These are phyloP conservation scores for Parnassius glacialis DNA, from an alignment of 2,888 invertebrate genomes.

Conservation along the genomic window DNA sequence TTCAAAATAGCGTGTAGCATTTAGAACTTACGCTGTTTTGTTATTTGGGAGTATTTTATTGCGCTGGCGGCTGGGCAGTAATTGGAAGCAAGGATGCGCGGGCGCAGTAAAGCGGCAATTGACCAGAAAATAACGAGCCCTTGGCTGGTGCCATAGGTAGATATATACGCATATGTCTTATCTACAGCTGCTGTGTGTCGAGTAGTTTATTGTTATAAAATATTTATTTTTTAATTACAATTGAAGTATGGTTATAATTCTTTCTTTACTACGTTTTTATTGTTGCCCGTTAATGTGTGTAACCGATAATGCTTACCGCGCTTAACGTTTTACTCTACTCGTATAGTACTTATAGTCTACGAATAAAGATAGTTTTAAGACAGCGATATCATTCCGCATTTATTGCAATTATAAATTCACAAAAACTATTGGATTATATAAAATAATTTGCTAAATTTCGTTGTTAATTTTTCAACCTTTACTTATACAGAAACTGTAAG, in stretches of 20 bases:
- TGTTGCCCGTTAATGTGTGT: conserved; percentile 14
- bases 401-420: not conserved
- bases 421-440: not conserved
- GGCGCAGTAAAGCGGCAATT: conserved; percentile 78
- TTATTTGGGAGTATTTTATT: conserved; percentile 54
- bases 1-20: conserved; percentile 31
- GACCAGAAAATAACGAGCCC: conserved; percentile 81
- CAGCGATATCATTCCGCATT: not conserved
- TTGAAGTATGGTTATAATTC: conserved; percentile 35
- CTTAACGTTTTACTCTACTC: conserved; percentile 15
- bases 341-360: conserved; percentile 2
- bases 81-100: conserved; percentile 80
- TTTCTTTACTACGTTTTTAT: conserved; percentile 21
- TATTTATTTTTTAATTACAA: conserved; percentile 48
- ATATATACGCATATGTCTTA: conserved; percentile 52
- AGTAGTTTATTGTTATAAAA: conserved; percentile 54
- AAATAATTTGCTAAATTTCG: too few species aligned
- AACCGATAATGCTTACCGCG: conserved; percentile 21
- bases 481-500: too few species aligned
- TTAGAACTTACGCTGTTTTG: conserved; percentile 41
- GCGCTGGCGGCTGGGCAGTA: conserved; percentile 76
- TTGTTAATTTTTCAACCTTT: too few species aligned
- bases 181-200: conserved; percentile 68
- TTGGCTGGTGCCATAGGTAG: conserved; percentile 52
- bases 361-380: conserved; percentile 3